Evolutionary conservation across 1,140 invertebrate species (phyloP).

Genomic region (Procambarus virginalis): DNA sequence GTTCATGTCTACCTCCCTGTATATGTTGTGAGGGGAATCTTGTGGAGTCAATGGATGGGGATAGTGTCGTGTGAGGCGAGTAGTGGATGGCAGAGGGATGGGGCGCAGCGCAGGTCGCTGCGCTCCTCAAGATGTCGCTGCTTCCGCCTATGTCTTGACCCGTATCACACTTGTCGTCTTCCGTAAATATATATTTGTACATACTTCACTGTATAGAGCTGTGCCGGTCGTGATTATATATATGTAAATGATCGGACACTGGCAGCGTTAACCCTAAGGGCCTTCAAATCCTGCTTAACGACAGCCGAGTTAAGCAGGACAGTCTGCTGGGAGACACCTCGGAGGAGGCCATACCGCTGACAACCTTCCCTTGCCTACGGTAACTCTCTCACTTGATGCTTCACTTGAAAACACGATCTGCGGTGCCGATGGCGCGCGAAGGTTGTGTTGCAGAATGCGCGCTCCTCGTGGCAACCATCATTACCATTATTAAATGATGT

Average conservation of each 20-base stretch:
- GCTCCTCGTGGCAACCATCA: too few relatives aligned
- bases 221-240: not conserved
- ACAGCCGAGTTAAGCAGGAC: slow-evolving; percentile 54
- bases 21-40: not conserved
- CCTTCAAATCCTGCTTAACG: slow-evolving; percentile 29
- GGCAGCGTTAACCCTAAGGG: slow-evolving; percentile 26
- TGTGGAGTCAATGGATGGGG: not conserved
- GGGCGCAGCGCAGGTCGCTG: slow-evolving; percentile 21
- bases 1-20: not conserved
- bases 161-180: slow-evolving; percentile 53
- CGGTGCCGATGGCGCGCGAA: too few relatives aligned
- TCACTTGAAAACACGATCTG: too few relatives aligned
- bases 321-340: not conserved
- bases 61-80: too few relatives aligned
- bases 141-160: not conserved
- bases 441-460: too few relatives aligned
- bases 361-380: not conserved
- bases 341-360: not conserved
- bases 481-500: too few relatives aligned
- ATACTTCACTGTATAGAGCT: slow-evolving; percentile 7
- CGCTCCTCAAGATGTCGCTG: not conserved
- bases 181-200: slow-evolving; percentile 20
- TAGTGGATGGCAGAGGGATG: not conserved
- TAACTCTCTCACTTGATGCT: not conserved
- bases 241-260: slow-evolving; percentile 11